A percentile compares a stretch with the other conserved stretches of the same genome.
Evolutionary conservation across 2,888 invertebrate species (phyloP).

Genomic region (Drosophila glabriapex): DNA sequence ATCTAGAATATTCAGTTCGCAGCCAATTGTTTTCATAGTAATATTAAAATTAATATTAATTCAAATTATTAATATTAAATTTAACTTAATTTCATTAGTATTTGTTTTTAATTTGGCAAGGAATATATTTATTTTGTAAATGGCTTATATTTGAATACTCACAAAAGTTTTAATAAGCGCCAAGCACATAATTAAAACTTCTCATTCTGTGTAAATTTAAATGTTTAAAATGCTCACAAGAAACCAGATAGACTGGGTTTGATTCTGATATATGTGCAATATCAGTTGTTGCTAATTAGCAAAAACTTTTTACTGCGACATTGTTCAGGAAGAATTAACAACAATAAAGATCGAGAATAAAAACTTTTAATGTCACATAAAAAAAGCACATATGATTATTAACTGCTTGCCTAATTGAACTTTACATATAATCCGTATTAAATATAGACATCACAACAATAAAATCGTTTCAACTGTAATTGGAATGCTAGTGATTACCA

Average conservation of each 20-base stretch:
- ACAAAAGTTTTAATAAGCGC: background rate
- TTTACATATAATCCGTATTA: background rate
- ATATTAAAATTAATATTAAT: background rate
- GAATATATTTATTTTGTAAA: background rate
- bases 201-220: background rate
- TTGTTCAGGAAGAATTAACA: background rate
- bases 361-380: background rate
- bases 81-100: background rate
- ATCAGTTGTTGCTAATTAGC: background rate
- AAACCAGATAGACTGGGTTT: background rate
- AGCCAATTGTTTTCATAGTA: background rate
- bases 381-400: background rate
- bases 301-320: background rate
- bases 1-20: background rate
- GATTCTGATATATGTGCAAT: background rate
- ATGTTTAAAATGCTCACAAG: background rate
- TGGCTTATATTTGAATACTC: background rate
- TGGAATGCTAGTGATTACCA: conserved; percentile 25
- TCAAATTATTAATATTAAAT: no score
- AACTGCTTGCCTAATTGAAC: background rate
- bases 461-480: background rate
- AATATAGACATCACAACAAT: conserved; percentile 1
- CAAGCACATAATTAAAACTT: background rate
- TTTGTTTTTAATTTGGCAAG: background rate
- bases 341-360: background rate